Conservation (phyloP, 2,797 vertebrate genomes). For the Taeniopygia guttata region DNA sequence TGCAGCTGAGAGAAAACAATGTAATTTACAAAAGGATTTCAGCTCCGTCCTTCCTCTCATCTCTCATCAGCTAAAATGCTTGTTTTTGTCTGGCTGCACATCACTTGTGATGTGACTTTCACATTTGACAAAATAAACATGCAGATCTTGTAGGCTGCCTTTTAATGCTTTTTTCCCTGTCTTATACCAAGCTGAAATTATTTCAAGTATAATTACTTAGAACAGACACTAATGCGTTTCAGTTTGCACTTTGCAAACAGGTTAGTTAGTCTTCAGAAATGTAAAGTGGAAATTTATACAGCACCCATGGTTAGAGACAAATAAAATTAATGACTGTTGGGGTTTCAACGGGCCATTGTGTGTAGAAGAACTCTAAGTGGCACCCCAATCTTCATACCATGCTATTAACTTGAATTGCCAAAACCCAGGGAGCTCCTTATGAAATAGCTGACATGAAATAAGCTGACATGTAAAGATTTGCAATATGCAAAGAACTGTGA, state of each 20-base stretch:
- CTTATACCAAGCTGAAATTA: background rate
- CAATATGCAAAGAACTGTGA: background rate
- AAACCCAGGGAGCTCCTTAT: background rate
- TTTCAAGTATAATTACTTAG: conserved; percentile 17
- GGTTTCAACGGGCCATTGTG: background rate
- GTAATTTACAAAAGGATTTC: background rate
- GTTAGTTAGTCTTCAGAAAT: conserved; percentile 7
- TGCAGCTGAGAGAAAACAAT: background rate
- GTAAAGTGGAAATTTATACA: background rate
- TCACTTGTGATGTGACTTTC: background rate
- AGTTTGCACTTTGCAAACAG: background rate
- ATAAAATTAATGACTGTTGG: background rate
- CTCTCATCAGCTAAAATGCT: background rate
- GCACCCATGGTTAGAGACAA: background rate
- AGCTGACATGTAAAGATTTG: background rate
- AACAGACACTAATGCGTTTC: background rate
- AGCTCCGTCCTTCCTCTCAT: background rate
- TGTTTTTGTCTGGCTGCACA: background rate
- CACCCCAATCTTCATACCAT: background rate
- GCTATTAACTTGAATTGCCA: background rate
- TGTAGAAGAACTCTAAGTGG: background rate
- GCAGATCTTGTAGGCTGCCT: background rate
- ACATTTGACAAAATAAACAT: background rate
- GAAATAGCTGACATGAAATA: background rate
- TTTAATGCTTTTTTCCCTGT: background rate